A percentile compares a stretch with the other conserved stretches of the same genome.
phyloP scores from a whole-genome alignment of 2,113 vertebrate genomes.

The Thalassarche chlororhynchos region DNA sequence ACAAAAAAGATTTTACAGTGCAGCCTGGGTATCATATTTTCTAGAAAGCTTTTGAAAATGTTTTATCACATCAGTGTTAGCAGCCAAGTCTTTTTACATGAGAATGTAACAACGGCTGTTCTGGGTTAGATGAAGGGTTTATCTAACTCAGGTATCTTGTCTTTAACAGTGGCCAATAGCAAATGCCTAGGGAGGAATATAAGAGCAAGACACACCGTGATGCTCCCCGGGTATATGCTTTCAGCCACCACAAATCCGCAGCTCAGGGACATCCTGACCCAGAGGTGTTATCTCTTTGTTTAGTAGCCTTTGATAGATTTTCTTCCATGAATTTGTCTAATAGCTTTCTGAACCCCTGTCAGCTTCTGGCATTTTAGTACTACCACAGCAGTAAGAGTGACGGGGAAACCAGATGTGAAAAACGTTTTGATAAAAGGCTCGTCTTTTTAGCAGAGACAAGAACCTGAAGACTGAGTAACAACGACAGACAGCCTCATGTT shows the following conservation, averaged over 20 bases:
- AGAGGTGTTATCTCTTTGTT: slow-evolving; percentile 24
- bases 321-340: slow-evolving; percentile 22
- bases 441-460: not conserved
- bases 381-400: not conserved
- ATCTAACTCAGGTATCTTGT: slow-evolving; percentile 54
- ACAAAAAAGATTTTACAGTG: not conserved
- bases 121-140: slow-evolving; percentile 29
- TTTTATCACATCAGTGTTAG: slow-evolving; percentile 47
- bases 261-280: not conserved
- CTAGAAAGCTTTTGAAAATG: slow-evolving; percentile 21
- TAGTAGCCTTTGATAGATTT: slow-evolving; percentile 44
- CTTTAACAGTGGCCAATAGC: slow-evolving; percentile 5
- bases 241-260: not conserved
- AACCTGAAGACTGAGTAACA: not conserved
- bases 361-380: slow-evolving; percentile 13
- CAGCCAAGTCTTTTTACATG: slow-evolving; percentile 26
- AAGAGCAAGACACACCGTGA: not conserved
- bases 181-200: slow-evolving; percentile 16
- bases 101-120: not conserved
- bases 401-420: not conserved
- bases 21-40: not conserved
- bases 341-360: not conserved
- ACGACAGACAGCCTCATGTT: not conserved
- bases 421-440: not conserved
- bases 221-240: not conserved